A percentile compares a stretch with the other conserved stretches of the same genome.
Evolutionary conservation across 2,797 vertebrate species (phyloP).

Genomic region (Ispidina lecontei): DNA sequence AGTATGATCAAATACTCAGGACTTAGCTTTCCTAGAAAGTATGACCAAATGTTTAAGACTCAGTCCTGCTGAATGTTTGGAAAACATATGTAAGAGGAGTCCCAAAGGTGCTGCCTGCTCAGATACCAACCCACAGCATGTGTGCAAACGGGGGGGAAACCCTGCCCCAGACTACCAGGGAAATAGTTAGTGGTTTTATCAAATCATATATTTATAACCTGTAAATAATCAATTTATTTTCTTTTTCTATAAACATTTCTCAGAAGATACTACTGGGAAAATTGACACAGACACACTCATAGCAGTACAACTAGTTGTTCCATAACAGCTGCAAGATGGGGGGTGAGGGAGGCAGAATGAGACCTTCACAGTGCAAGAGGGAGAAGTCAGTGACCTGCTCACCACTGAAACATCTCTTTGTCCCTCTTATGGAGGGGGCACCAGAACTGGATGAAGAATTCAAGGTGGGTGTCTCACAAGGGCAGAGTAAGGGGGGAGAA

Average conservation of each 20-base stretch:
- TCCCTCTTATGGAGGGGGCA: too few relatives aligned
- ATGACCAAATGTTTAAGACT: neutral
- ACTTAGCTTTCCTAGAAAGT: constrained; percentile 41
- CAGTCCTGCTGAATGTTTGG: neutral
- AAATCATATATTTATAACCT: neutral
- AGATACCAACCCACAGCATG: neutral
- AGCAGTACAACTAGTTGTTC: too few relatives aligned
- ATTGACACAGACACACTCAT: neutral
- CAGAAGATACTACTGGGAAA: neutral
- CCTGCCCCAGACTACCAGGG: fast-evolving
- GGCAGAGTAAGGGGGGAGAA: too few relatives aligned
- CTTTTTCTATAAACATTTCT: neutral
- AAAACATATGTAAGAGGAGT: neutral
- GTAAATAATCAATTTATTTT: neutral
- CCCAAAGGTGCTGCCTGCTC: neutral
- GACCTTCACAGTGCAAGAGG: too few relatives aligned
- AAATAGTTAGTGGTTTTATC: neutral
- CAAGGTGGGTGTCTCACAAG: too few relatives aligned
- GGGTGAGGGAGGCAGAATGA: too few relatives aligned
- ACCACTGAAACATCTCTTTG: too few relatives aligned
- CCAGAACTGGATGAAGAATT: too few relatives aligned
- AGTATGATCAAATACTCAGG: neutral
- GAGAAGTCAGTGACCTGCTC: too few relatives aligned
- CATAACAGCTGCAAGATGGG: too few relatives aligned
- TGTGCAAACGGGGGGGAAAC: neutral